Conservation (phyloP, 1,140 invertebrate genomes). For the Hylaeus anthracinus region DNA sequence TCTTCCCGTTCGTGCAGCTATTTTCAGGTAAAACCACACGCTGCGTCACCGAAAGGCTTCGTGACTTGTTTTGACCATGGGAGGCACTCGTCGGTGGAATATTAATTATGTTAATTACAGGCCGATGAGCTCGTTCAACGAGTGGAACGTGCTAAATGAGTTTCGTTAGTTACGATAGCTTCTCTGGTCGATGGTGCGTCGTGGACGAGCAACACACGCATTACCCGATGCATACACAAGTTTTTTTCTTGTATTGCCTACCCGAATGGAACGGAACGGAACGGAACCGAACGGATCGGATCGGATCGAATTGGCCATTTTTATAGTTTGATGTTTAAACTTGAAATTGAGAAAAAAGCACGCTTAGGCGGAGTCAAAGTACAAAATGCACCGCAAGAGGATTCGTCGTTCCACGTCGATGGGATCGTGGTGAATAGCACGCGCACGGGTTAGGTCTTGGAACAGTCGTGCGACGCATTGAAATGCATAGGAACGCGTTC, state of each 20-base stretch:
- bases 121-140: conserved; percentile 40
- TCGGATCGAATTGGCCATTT: neutral
- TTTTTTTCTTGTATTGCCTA: neutral
- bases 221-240: conserved; percentile 23
- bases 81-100: conserved; percentile 69
- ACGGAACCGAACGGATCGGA: neutral
- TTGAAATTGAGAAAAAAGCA: neutral
- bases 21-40: conserved; percentile 69
- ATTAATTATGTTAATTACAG: conserved; percentile 66
- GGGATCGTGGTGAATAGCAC: conserved; percentile 40
- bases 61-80: conserved; percentile 62
- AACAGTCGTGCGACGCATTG: conserved; percentile 35
- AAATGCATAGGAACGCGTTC: conserved; percentile 48
- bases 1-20: conserved; percentile 34
- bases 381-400: neutral
- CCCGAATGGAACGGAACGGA: neutral
- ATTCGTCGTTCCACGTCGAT: conserved; percentile 12
- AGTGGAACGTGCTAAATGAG: conserved; percentile 47
- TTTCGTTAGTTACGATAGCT: conserved; percentile 47
- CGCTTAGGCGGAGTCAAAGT: neutral
- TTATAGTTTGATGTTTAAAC: no score
- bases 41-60: conserved; percentile 62
- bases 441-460: conserved; percentile 28
- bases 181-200: conserved; percentile 20
- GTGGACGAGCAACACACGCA: conserved; percentile 27